Evolutionary conservation across 2,113 vertebrate genomes (phyloP), one percentile per base, ranked within the genome.

Genomic region (Zootoca vivipara): DNA sequence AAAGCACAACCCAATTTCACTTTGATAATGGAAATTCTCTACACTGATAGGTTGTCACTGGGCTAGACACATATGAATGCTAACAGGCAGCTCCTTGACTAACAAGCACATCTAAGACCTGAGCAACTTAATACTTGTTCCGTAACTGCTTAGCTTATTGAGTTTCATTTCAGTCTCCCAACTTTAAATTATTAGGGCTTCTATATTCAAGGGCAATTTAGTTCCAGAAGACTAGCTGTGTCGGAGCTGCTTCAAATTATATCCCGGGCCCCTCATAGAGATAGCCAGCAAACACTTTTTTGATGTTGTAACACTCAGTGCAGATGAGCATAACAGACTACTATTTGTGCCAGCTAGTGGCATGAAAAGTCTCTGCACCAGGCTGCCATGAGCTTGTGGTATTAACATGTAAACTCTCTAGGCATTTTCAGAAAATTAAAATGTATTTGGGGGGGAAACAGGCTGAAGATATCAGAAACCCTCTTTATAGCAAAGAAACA

Each of bases 161-260:
- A 88, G 9, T 56, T 89, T 33, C 42, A 7, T 88, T 90, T 58
- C 70, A 69, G 15, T 16, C 42, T 74, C 16, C 12, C 79, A 30
- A 75, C 3, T 89, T 79, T 7, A 26, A 87, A 10, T 26, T 3
- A 81, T 3, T 74, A 88, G 18, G 8, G 20, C 65, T 86, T 89
- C 40, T n/a, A 24, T 75, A 74, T 20, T 82, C 69, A 87, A 89
- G 79, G 24, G 8, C 42, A 42, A 87, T 77, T 73, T 82, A 75
- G 65, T 30, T 67, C 38, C 16, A 75, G 58, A 33, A 65, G 52
- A 64, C 9, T 46, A 42, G 73, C 16, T 81, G 46, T 33, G 58
- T 40, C 58, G 8, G 42, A 18, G 15, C 35, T 62, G 10, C 69
- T 82, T 64, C 78, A 58, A 1, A 13, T 74, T 73, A 64, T n/a